These are phyloP conservation scores for Anoplolepis gracilipes DNA, from an alignment of 1,140 invertebrate species.

Conservation along the genomic window DNA sequence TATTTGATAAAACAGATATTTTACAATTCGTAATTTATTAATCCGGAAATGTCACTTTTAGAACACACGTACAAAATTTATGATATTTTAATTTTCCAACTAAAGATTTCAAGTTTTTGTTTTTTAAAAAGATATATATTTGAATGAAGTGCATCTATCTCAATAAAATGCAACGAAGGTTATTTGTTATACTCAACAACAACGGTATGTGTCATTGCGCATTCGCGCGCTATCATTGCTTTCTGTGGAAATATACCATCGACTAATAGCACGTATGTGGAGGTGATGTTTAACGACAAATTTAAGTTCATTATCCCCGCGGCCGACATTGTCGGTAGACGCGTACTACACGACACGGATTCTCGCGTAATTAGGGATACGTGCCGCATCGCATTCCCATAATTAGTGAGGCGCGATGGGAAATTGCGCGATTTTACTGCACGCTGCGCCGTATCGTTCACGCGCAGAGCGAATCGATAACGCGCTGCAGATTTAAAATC, in stretches of 20 bases:
- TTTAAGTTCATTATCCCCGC: slow-evolving; percentile 59
- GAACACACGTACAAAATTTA: background rate
- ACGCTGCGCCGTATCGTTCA: slow-evolving; percentile 14
- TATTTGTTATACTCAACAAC: background rate
- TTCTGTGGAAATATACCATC: slow-evolving; percentile 32
- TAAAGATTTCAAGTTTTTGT: background rate
- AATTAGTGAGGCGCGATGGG: slow-evolving; percentile 31
- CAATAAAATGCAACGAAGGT: background rate
- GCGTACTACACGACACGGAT: slow-evolving; percentile 42
- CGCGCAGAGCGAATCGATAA: slow-evolving; percentile 46
- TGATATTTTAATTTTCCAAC: background rate
- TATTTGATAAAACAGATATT: slow-evolving; percentile 14
- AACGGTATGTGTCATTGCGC: background rate
- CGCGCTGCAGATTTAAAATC: slow-evolving; percentile 53
- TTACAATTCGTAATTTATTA: slow-evolving; percentile 27
- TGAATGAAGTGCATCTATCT: background rate
- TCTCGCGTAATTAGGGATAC: slow-evolving; percentile 55
- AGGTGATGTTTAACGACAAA: slow-evolving; percentile 55
- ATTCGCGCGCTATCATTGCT: slow-evolving; percentile 16
- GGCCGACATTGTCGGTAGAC: slow-evolving; percentile 21
- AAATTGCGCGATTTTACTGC: slow-evolving; percentile 39
- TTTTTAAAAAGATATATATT: background rate
- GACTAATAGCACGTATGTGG: slow-evolving; percentile 3
- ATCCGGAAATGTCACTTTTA: slow-evolving; percentile 11
- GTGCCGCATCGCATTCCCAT: slow-evolving; percentile 43